Percentiles rank a stretch among this genome's conserved stretches.
Conservation (phyloP, 2,888 invertebrate species). For the Folsomia manolachei region DNA sequence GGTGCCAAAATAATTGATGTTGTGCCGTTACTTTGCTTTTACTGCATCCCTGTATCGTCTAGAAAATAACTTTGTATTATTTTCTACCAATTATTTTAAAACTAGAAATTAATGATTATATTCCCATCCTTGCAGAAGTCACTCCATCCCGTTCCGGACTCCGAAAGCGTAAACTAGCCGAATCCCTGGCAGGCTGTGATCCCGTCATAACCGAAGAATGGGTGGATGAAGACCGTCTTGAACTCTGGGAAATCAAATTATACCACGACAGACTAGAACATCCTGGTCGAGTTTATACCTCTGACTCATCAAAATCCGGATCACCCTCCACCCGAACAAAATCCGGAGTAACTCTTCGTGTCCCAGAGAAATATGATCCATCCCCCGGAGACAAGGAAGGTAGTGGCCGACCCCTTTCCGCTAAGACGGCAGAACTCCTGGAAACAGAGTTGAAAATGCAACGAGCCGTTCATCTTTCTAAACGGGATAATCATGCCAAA, state of each 20-base stretch:
- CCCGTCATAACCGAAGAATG: conserved; percentile 93
- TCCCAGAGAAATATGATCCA: conserved; percentile 50
- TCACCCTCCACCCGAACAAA: conserved; percentile 47
- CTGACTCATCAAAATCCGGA: conserved; percentile 31
- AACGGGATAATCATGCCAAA: conserved; percentile 59
- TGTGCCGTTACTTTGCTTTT: too few species aligned
- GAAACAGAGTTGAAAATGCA: conserved; percentile 86
- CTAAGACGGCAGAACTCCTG: conserved; percentile 59
- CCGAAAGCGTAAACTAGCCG: conserved; percentile 85
- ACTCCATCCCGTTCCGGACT: conserved; percentile 91
- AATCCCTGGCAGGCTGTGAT: conserved; percentile 89
- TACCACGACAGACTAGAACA: conserved; percentile 59
- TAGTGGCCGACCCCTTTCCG: conserved; percentile 12
- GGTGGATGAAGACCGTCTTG: conserved; percentile 93
- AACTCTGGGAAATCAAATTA: conserved; percentile 93
- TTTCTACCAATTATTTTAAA: too few species aligned
- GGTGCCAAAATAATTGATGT: too few species aligned
- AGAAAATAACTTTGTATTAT: too few species aligned
- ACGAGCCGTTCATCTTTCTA: conserved; percentile 83
- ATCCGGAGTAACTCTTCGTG: conserved; percentile 46
- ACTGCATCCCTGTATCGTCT: too few species aligned
- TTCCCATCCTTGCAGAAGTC: conserved; percentile 65
- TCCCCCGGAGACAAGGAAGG: conserved; percentile 18
- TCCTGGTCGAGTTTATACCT: not conserved
- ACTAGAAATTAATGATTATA: too few species aligned